phyloP scores from a whole-genome alignment of 2,797 vertebrate species.

The Gadopsis bispinosus region DNA sequence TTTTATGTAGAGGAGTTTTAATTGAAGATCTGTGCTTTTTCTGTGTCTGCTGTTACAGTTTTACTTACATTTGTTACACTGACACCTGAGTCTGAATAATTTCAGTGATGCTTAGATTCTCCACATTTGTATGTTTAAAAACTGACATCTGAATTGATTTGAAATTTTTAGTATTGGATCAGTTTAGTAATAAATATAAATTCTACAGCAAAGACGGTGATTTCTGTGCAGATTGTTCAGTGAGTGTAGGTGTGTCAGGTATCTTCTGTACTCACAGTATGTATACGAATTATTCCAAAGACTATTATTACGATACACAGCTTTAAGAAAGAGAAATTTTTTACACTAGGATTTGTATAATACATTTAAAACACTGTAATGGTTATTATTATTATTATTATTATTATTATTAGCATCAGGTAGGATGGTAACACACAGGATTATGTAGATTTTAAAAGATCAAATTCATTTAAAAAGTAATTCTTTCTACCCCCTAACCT shows the following conservation, averaged over 20 bases:
- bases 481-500: no score
- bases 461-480: neutral
- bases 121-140: neutral
- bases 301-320: slow-evolving; percentile 14
- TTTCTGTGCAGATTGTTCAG: slow-evolving; percentile 19
- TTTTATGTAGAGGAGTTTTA: neutral
- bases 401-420: neutral
- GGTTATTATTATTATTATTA: neutral
- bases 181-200: neutral
- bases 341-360: neutral
- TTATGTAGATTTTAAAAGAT: neutral
- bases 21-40: neutral
- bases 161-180: neutral
- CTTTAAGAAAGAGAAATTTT: no score
- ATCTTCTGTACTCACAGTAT: neutral
- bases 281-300: slow-evolving; percentile 29
- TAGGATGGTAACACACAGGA: neutral
- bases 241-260: neutral
- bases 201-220: neutral
- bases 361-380: neutral
- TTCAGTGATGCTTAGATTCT: neutral
- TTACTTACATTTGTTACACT: slow-evolving; percentile 4
- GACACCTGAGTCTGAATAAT: neutral
- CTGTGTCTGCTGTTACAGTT: neutral
- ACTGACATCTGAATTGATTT: neutral